These are phyloP conservation scores for Clarias macrocephalus DNA, from an alignment of 2,113 vertebrate species.

Conservation along the genomic window DNA sequence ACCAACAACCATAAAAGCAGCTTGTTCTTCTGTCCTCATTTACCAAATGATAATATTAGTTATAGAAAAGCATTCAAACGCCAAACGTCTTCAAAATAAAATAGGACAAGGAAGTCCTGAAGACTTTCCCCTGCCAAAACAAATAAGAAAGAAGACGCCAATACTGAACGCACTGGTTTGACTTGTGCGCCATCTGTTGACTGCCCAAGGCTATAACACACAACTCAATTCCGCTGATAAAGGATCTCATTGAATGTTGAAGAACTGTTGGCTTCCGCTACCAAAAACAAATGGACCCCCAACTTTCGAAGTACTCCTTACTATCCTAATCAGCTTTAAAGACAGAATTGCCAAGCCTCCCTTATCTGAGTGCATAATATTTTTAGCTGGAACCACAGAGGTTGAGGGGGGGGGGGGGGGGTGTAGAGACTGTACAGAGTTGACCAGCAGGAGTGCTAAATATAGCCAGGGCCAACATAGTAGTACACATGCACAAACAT, in stretches of 20 bases:
- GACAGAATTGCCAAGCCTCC: neutral
- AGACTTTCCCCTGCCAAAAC: neutral
- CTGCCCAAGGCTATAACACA: neutral
- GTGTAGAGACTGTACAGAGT: conserved; percentile 34
- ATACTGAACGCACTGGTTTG: neutral
- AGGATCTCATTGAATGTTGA: neutral
- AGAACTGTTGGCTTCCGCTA: neutral
- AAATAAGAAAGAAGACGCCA: too few species aligned
- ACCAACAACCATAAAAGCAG: neutral
- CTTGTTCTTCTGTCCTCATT: neutral
- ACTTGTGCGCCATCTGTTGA: neutral
- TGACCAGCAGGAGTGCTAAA: conserved; percentile 64
- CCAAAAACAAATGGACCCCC: neutral
- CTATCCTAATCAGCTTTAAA: neutral
- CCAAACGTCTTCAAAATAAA: neutral
- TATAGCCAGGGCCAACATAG: conserved; percentile 57
- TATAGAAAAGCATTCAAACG: neutral
- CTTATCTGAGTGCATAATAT: conserved; percentile 37
- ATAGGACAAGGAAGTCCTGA: neutral
- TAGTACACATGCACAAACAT: conserved; percentile 26
- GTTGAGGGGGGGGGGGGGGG: conserved; percentile 39
- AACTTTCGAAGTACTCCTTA: neutral
- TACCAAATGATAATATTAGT: neutral
- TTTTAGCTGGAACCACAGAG: conserved; percentile 55
- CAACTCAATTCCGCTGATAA: neutral